Evolutionary conservation across 2,113 vertebrate species (phyloP), one percentile per base, ranked within the genome.

Genomic region (Clarias magur): DNA sequence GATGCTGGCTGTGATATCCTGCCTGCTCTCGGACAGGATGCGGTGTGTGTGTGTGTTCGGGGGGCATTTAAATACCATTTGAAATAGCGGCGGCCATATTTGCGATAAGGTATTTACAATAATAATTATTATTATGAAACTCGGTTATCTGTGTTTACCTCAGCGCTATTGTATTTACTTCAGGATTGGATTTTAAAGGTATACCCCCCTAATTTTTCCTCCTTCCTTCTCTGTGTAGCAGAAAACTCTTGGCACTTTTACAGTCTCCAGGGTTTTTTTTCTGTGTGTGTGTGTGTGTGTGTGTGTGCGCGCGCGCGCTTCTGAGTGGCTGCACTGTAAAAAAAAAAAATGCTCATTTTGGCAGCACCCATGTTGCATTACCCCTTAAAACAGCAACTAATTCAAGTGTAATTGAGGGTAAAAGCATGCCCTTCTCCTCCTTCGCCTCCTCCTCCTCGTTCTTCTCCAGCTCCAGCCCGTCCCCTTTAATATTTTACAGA

Each of bases 371-470:
- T 57, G 91, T 83, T 53, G 89, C 90, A 93, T 92, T 88, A 93
- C 93, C 93, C 93, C 93, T 92, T 86, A 90, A 92, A 89, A 86
- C 91, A 88, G 91, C 91, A 91, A 93, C 93, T 93, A 92, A 90
- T 94, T 93, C 67, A 73, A 92, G 93, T 91, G 92, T 94, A 94
- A 94, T 93, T 90, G 92, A 92, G 91, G 92, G 93, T 90, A 89
- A 91, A 93, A 93, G 90, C 91, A 90, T 85, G 83, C 60, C 78
- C 78, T 38, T 5, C 63, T 68, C 63, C 54, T 30, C 63, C 63
- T n/a, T 53, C 53, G 19, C 42, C 42, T 17, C 12, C 63, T 9
- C 60, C 30, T 30, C n/a, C 72, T 42, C 56, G 48, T 16, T 4
- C 59, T 30, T 60, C 57, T 21, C 2, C 70, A 68, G 62, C 25